phyloP scores from a whole-genome alignment of 2,797 vertebrate genomes.

The Enteromius treurensis region DNA sequence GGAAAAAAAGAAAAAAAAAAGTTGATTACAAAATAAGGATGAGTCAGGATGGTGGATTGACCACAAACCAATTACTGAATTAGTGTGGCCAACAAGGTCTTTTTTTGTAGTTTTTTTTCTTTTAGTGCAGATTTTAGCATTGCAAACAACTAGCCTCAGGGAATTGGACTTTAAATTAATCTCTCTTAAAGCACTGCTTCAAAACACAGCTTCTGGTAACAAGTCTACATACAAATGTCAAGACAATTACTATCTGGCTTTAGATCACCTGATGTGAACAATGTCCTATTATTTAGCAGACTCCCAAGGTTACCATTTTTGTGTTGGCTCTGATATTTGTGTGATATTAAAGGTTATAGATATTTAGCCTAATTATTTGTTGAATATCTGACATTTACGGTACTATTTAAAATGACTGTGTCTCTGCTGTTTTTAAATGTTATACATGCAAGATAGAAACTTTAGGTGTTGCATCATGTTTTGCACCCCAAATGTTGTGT shows the following conservation, averaged over 20 bases:
- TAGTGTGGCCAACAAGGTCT: neutral
- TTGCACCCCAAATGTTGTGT: constrained; percentile 4
- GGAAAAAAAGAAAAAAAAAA: no score
- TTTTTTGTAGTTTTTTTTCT: neutral
- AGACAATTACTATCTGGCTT: neutral
- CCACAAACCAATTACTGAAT: constrained; percentile 1
- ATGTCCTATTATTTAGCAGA: neutral
- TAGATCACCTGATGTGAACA: neutral
- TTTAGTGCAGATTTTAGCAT: neutral
- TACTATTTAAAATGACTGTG: neutral
- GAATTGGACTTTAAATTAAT: neutral
- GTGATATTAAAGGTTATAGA: neutral
- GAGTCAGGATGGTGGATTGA: constrained; percentile 19
- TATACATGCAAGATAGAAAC: constrained; percentile 15
- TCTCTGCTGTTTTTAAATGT: neutral
- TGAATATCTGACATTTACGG: neutral
- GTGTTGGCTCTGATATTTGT: neutral
- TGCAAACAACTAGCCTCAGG: neutral
- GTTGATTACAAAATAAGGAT: constrained; percentile 9
- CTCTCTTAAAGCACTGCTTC: neutral
- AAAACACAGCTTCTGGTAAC: neutral
- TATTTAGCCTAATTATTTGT: constrained; percentile 16
- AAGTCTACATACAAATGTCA: constrained; percentile 16
- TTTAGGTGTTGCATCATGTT: constrained; percentile 1
- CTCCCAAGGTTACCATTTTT: neutral